phyloP scores from a whole-genome alignment of 2,888 invertebrate genomes.

The Tetragonisca angustula region DNA sequence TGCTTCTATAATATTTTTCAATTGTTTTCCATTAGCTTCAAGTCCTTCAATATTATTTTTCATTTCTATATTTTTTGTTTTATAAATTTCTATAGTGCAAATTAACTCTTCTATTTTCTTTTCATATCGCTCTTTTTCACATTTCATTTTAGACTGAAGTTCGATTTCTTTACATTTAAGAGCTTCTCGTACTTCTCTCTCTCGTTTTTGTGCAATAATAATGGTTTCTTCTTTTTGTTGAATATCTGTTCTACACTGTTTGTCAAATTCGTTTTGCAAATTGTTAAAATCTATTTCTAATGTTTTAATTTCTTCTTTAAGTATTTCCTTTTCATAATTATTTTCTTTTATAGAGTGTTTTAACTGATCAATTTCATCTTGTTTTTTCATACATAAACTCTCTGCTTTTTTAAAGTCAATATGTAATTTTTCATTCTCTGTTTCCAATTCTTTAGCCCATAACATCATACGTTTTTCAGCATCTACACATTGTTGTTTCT shows the following conservation, averaged over 20 bases:
- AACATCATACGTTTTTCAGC: slow-evolving; percentile 70
- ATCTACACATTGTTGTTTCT: slow-evolving; percentile 74
- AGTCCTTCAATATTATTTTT: slow-evolving; percentile 74
- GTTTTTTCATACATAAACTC: slow-evolving; percentile 48
- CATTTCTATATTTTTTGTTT: slow-evolving; percentile 76
- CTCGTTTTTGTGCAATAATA: slow-evolving; percentile 75
- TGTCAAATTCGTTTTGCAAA: slow-evolving; percentile 74
- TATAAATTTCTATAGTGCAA: slow-evolving; percentile 69
- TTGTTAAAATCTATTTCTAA: slow-evolving; percentile 74
- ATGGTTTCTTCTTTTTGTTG: slow-evolving; percentile 54
- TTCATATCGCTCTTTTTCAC: slow-evolving; percentile 69
- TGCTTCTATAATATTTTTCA: slow-evolving; percentile 79
- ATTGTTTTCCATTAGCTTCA: slow-evolving; percentile 75
- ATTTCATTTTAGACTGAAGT: slow-evolving; percentile 68
- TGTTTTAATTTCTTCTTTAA: slow-evolving; percentile 71
- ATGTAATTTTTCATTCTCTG: slow-evolving; percentile 77
- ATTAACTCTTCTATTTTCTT: slow-evolving; percentile 71
- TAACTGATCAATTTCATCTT: slow-evolving; percentile 62
- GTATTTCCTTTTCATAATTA: slow-evolving; percentile 72
- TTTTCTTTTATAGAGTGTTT: slow-evolving; percentile 71
- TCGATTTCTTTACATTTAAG: slow-evolving; percentile 73
- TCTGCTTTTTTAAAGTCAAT: slow-evolving; percentile 71
- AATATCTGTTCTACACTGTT: slow-evolving; percentile 52
- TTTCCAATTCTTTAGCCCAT: slow-evolving; percentile 78
- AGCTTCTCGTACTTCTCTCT: slow-evolving; percentile 67